Evolutionary conservation across 2,797 vertebrate genomes (phyloP), one percentile per base, ranked within the genome.

Genomic region (Leuciscus waleckii): DNA sequence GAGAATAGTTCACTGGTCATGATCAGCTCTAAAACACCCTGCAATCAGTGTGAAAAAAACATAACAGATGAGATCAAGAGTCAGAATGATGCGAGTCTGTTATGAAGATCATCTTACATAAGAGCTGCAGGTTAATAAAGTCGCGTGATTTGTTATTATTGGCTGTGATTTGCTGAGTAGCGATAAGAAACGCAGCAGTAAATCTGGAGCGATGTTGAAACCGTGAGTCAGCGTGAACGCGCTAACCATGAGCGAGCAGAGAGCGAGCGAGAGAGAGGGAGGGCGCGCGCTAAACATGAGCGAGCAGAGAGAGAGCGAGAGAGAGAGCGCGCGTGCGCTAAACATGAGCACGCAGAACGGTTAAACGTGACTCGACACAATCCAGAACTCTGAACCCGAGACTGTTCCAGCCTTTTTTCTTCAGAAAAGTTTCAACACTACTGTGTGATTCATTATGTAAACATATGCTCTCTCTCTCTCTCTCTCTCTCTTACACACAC

Each of bases 171-270:
- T 3, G 63, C 39, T 11, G 61, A 39, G 19, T 11, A 32, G 23
- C 23, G 84, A 82, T 82, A 85, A 87, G 35, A 65, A 21, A 16
- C 7, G 39, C 51, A 65, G 61, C 6, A 32, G 26, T 7, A 23
- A 79, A 80, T 79, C 67, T 61, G 54, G 26, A 87, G 49, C 79
- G 83, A 29, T 41, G 37, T 19, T 9, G 75, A 83, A 87, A 87
- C 68, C 32, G 32, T 83, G 63, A 83, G 43, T 78, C 56, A 39
- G 68, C 81, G 49, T 29, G 16, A 54, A 76, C 19, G 58, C 58
- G 23, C 63, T 76, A 77, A 84, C 17, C 86, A 70, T 84, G 82
- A 87, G 51, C 61, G 21, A 81, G 86, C 82, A 17, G 71, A 69
- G 23, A n/a, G 16, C 2, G 78, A 17, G 54, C 2, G 8, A 56